A percentile compares a stretch with the other conserved stretches of the same genome.
Evolutionary conservation across 2,888 invertebrate species (phyloP).

Genomic region (Protophormia terraenovae): DNA sequence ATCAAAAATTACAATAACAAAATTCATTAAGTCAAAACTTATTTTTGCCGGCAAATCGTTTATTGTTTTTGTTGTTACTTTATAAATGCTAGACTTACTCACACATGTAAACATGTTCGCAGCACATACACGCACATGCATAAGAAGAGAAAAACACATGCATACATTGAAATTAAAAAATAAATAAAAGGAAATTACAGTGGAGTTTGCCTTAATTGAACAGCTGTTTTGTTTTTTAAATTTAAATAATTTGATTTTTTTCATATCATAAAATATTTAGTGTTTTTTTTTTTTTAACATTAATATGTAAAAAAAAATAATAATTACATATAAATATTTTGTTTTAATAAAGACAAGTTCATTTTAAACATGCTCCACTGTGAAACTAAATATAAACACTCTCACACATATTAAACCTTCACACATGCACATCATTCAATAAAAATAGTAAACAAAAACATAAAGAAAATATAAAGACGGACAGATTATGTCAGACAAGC

Average conservation of each 20-base stretch:
- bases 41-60: conserved; percentile 52
- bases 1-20: not conserved
- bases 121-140: not conserved
- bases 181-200: conserved; percentile 1
- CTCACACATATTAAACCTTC: not conserved
- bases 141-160: not conserved
- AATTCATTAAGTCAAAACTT: conserved; percentile 1
- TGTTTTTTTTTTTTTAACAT: too few species aligned
- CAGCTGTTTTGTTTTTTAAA: not conserved
- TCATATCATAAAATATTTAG: too few species aligned
- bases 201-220: conserved; percentile 20
- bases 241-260: too few species aligned
- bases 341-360: not conserved
- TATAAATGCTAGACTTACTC: conserved; percentile 10
- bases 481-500: not conserved
- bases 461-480: too few species aligned
- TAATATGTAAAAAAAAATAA: too few species aligned
- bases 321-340: too few species aligned
- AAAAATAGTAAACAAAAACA: conserved; percentile 22
- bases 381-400: not conserved
- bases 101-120: not conserved
- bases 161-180: not conserved
- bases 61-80: conserved; percentile 16
- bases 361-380: not conserved
- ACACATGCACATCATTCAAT: not conserved